A percentile compares a stretch with the other conserved stretches of the same genome.
Evolutionary conservation across 2,888 invertebrate species (phyloP).

Genomic region (Dasypogon diadema): DNA sequence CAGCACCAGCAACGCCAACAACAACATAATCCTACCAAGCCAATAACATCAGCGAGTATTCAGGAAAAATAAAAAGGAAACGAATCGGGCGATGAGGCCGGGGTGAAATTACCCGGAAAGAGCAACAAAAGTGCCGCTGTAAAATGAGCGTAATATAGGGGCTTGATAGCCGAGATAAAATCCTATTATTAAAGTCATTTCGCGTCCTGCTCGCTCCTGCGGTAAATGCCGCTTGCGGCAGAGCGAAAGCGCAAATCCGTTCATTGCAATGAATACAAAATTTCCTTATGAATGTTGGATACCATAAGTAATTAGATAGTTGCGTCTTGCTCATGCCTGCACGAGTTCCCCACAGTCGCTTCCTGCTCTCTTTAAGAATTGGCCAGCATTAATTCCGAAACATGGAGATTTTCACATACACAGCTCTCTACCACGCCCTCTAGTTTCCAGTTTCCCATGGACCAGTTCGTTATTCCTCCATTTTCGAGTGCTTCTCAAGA

Average conservation of each 20-base stretch:
- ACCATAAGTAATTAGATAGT: conserved; percentile 55
- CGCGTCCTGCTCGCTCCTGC: conserved; percentile 62
- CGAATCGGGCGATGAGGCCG: conserved; percentile 32
- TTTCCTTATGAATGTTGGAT: conserved; percentile 58
- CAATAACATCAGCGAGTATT: conserved; percentile 53
- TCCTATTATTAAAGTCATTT: conserved; percentile 68
- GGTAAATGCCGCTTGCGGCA: conserved; percentile 60
- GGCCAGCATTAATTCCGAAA: neutral
- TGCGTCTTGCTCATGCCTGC: neutral
- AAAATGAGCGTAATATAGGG: conserved; percentile 58
- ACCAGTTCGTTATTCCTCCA: conserved; percentile 49
- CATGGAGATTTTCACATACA: neutral
- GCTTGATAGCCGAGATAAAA: conserved; percentile 69
- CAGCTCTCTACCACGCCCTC: neutral
- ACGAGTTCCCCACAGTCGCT: neutral
- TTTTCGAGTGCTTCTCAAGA: conserved; percentile 52
- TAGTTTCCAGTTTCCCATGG: neutral
- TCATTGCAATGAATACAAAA: conserved; percentile 69
- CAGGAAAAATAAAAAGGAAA: neutral
- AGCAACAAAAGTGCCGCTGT: conserved; percentile 50
- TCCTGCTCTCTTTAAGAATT: neutral
- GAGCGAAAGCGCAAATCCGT: conserved; percentile 66
- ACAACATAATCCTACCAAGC: conserved; percentile 47
- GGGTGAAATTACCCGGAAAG: conserved; percentile 48
- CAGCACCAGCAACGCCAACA: conserved; percentile 21